Evolutionary conservation across 2,888 invertebrate species (phyloP), one percentile per base, ranked within the genome.

Genomic region (Euplagia quadripunctaria): DNA sequence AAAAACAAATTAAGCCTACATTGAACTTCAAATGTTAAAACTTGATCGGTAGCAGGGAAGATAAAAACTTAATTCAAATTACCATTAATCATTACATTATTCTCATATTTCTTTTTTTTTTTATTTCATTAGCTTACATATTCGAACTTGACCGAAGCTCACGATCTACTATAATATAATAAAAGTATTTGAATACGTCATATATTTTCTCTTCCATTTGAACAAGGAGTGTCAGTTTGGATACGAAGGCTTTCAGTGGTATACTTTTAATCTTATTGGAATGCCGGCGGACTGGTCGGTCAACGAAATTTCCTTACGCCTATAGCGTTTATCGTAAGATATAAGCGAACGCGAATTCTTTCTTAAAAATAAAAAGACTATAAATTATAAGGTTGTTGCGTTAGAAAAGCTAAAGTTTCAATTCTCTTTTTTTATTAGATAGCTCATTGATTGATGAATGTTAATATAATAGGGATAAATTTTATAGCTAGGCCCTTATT

Each of bases 201-300:
- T 49, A 31, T 12, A 58, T 55, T 64, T 74, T 31, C 31, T 55
- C 42, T 43, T n/a, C 43, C 74, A 70, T 31, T 43, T 41, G 46
- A 42, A 70, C 52, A 67, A 70, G 69, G 76, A 79, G 82, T 80
- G 78, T 75, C 75, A 77, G 74, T 78, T 74, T 75, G 73, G 58
- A 70, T 69, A 49, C 65, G n/a, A 75, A 65, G 64, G 55, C 74
- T 75, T 76, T 80, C 76, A 74, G 84, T 83, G 81, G 79, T 84
- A 82, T 82, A 91, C 90, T 92, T 89, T 92, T 90, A 86, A 86
- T 93, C 83, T 91, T 89, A 83, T 88, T 86, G 91, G 93, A 92
- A 93, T 94, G 93, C 84, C 79, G 88, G 72, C 73, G 16, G 79
- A 89, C 92, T 73, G 86, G 92, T 88, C 80, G 71, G 71, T 70